Conservation (phyloP, 2,113 vertebrate genomes). For the Plotosus lineatus region DNA sequence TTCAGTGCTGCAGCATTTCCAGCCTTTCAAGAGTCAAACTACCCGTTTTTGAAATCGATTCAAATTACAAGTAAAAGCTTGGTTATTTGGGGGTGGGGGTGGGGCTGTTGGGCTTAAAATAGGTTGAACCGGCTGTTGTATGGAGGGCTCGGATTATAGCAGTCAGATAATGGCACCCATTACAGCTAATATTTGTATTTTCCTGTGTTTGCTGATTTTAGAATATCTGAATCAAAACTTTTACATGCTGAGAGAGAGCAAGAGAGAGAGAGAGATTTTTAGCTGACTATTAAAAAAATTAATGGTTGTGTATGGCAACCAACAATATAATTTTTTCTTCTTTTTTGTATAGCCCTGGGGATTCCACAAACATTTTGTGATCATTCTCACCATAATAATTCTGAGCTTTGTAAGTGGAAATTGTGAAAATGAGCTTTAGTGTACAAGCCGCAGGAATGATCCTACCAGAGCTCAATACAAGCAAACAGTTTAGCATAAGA, state of each 20-base stretch:
- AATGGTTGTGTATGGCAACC: background rate
- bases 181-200: background rate
- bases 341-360: background rate
- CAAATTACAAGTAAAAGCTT: too few species aligned
- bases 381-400: conserved; percentile 11
- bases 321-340: background rate
- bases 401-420: conserved; percentile 35
- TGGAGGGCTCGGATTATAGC: too few species aligned
- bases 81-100: too few species aligned
- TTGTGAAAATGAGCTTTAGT: conserved; percentile 22
- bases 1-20: too few species aligned
- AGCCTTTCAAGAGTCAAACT: too few species aligned
- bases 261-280: background rate
- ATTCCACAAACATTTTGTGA: conserved; percentile 17
- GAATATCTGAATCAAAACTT: background rate
- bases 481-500: conserved; percentile 11
- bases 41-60: too few species aligned
- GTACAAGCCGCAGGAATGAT: conserved; percentile 48
- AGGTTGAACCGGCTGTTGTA: too few species aligned
- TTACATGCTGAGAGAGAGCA: background rate
- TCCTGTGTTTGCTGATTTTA: background rate
- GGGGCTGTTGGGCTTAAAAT: too few species aligned
- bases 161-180: too few species aligned
- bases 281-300: background rate
- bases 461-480: conserved; percentile 29